phyloP scores from a whole-genome alignment of 2,888 invertebrate genomes.

The Erannis defoliaria region DNA sequence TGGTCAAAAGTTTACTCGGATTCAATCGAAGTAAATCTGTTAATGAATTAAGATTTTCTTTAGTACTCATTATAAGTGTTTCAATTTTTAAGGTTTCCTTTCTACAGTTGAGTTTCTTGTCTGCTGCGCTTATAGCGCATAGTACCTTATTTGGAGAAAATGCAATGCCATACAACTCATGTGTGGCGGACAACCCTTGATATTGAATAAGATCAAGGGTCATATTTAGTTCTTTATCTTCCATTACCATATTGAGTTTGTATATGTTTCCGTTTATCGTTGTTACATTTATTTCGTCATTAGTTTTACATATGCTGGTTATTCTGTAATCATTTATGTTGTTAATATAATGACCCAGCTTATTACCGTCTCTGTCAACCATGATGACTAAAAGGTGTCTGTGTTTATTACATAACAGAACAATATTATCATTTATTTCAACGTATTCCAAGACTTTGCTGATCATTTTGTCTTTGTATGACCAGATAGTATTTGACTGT shows the following conservation, averaged over 20 bases:
- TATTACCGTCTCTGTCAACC: constrained; percentile 56
- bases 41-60: constrained; percentile 51
- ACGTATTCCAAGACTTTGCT: constrained; percentile 54
- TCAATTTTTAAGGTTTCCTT: constrained; percentile 63
- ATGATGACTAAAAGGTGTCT: constrained; percentile 69
- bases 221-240: constrained; percentile 49
- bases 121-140: constrained; percentile 57
- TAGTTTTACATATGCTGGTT: constrained; percentile 55
- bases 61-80: constrained; percentile 57
- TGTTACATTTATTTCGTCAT: constrained; percentile 55
- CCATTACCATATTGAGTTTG: constrained; percentile 40
- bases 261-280: constrained; percentile 67
- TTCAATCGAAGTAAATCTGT: constrained; percentile 60
- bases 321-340: constrained; percentile 74
- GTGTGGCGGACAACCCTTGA: constrained; percentile 49
- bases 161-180: constrained; percentile 60
- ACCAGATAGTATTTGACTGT: constrained; percentile 59
- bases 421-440: constrained; percentile 52
- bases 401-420: constrained; percentile 69
- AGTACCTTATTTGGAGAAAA: constrained; percentile 64
- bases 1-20: constrained; percentile 59
- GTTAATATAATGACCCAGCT: constrained; percentile 59
- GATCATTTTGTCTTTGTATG: constrained; percentile 70
- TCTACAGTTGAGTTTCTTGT: constrained; percentile 61
- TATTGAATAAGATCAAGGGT: constrained; percentile 32